A percentile compares a stretch with the other conserved stretches of the same genome.
phyloP scores from a whole-genome alignment of 2,797 vertebrate genomes.

The Spatula versicolor region DNA sequence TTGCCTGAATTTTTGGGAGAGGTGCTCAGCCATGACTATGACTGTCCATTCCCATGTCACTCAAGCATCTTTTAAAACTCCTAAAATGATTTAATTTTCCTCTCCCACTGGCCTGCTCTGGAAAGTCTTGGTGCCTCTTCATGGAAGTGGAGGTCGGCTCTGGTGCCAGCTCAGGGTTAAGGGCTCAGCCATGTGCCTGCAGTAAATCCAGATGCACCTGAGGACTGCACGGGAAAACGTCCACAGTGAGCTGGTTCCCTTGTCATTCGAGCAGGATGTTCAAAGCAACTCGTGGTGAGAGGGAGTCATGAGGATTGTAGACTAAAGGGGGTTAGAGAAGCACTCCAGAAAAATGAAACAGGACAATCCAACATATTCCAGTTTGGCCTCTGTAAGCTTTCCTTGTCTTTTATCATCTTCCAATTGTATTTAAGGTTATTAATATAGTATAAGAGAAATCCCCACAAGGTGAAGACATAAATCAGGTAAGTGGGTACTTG shows the following conservation, averaged over 20 bases:
- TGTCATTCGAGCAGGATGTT: neutral
- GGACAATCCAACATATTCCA: neutral
- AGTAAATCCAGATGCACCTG: neutral
- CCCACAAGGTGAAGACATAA: neutral
- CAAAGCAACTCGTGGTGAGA: neutral
- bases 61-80: neutral
- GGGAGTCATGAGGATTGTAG: neutral
- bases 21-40: neutral
- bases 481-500: neutral
- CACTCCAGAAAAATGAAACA: neutral
- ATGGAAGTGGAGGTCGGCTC: neutral
- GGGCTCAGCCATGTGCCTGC: rapidly evolving
- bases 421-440: neutral
- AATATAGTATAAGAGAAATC: neutral
- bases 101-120: rapidly evolving
- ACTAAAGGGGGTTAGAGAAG: neutral
- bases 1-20: neutral
- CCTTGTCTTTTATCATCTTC: neutral
- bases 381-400: neutral
- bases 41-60: neutral
- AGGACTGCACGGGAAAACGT: neutral
- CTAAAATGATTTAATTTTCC: neutral
- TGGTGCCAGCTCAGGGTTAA: rapidly evolving
- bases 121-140: neutral
- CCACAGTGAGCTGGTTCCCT: neutral